Evolutionary conservation across 1,140 invertebrate genomes (phyloP).

Genomic region (Musca domestica): DNA sequence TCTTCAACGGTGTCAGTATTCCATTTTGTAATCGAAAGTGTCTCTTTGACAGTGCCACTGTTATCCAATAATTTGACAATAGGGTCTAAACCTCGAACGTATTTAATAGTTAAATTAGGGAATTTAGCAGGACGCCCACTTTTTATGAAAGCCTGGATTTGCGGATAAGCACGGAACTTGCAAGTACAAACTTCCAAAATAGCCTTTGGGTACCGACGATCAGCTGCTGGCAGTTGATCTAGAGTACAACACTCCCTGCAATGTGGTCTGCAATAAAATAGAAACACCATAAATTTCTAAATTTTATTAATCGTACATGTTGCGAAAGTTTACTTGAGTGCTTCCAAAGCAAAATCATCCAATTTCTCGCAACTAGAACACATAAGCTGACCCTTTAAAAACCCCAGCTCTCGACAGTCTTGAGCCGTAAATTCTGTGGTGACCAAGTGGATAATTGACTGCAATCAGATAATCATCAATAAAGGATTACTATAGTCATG

Average conservation of each 20-base stretch:
- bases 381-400: constrained; percentile 80
- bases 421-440: constrained; percentile 16
- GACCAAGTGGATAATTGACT: constrained; percentile 1
- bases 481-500: not conserved
- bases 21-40: constrained; percentile 94
- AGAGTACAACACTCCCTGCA: constrained; percentile 73
- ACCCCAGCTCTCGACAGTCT: constrained; percentile 82
- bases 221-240: constrained; percentile 69
- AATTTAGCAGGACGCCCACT: constrained; percentile 82
- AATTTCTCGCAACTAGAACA: constrained; percentile 88
- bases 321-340: constrained; percentile 60
- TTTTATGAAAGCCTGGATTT: constrained; percentile 94
- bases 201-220: constrained; percentile 74
- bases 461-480: not conserved
- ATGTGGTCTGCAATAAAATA: constrained; percentile 58
- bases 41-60: constrained; percentile 77
- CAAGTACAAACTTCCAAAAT: constrained; percentile 91
- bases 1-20: constrained; percentile 94
- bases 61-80: constrained; percentile 86
- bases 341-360: constrained; percentile 71
- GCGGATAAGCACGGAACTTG: constrained; percentile 93
- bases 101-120: constrained; percentile 84
- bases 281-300: not conserved
- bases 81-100: constrained; percentile 87
- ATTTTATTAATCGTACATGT: no score